phyloP scores from a whole-genome alignment of 2,797 vertebrate genomes.

The Chrosomus eos region DNA sequence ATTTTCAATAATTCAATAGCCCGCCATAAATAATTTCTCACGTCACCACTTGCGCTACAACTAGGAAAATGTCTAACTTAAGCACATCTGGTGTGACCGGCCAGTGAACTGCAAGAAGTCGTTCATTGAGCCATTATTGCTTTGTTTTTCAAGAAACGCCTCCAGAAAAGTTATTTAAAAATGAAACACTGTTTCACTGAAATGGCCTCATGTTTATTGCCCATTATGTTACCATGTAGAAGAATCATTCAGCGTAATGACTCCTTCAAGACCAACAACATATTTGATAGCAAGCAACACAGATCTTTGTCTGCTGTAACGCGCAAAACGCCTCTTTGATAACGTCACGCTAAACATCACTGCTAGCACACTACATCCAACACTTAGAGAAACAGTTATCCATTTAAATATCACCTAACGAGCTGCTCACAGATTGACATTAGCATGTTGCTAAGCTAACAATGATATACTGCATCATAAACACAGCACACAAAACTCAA shows the following conservation, averaged over 20 bases:
- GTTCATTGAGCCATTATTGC: background rate
- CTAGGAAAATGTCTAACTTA: background rate
- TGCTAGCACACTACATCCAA: background rate
- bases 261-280: background rate
- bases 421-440: no score
- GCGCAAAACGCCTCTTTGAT: background rate
- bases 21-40: background rate
- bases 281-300: background rate
- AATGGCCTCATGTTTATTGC: background rate
- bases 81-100: background rate
- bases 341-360: background rate
- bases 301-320: background rate
- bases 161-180: no score
- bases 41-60: background rate
- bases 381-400: no score
- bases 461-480: no score
- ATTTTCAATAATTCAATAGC: background rate
- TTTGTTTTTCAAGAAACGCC: background rate
- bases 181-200: background rate
- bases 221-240: background rate
- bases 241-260: background rate
- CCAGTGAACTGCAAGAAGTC: slow-evolving; percentile 6
- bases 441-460: background rate
- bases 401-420: background rate
- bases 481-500: background rate